Evolutionary conservation across 2,888 invertebrate genomes (phyloP).

Genomic region (Trilocha varians): DNA sequence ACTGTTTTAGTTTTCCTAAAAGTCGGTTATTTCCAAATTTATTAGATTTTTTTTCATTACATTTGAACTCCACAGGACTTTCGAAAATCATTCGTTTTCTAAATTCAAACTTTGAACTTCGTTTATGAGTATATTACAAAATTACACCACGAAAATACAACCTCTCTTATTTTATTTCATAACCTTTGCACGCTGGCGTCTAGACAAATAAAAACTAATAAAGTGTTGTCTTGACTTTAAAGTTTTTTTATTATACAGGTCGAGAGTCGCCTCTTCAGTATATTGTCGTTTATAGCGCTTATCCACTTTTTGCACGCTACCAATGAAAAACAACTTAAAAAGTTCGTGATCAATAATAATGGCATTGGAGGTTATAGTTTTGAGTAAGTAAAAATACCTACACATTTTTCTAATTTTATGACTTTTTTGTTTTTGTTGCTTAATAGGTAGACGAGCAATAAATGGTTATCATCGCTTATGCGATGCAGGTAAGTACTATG

Average conservation of each 20-base stretch:
- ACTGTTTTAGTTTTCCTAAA: too few relatives aligned
- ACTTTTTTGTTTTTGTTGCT: too few relatives aligned
- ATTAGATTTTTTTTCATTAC: too few relatives aligned
- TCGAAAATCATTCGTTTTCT: too few relatives aligned
- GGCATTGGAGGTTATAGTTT: conserved; percentile 58
- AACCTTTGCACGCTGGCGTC: background rate
- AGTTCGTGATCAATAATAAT: conserved; percentile 49
- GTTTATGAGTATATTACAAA: too few relatives aligned
- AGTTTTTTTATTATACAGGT: conserved; percentile 37
- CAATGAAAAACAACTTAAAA: conserved; percentile 41
- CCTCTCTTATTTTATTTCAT: too few relatives aligned
- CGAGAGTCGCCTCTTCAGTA: conserved; percentile 28
- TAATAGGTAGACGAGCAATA: background rate
- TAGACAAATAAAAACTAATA: background rate
- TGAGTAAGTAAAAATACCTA: conserved; percentile 62
- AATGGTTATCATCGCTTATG: too few relatives aligned
- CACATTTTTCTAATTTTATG: background rate
- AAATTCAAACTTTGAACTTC: too few relatives aligned
- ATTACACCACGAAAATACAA: too few relatives aligned
- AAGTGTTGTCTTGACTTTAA: conserved; percentile 37
- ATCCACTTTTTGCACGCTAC: conserved; percentile 23
- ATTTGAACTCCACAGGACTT: too few relatives aligned
- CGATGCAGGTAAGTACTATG: too few relatives aligned
- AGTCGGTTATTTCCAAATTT: too few relatives aligned
- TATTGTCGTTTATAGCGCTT: conserved; percentile 25